Conservation (phyloP, 2,113 vertebrate genomes). For the Pangasianodon hypophthalmus region DNA sequence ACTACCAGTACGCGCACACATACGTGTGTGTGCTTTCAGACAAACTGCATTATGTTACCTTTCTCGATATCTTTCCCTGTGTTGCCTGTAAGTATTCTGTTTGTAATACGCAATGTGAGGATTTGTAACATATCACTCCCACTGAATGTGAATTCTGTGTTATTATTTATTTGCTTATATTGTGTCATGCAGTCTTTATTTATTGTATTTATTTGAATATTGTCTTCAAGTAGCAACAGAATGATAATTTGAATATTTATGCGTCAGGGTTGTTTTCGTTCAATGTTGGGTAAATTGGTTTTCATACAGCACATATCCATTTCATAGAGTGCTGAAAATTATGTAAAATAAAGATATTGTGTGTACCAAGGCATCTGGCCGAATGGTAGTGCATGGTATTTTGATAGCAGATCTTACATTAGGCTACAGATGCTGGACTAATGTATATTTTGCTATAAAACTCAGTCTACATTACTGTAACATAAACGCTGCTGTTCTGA, state of each 20-base stretch:
- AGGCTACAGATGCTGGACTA: not conserved
- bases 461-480: not conserved
- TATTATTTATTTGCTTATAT: conserved; percentile 56
- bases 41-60: conserved; percentile 59
- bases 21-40: conserved; percentile 37
- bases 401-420: conserved; percentile 12
- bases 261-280: not conserved
- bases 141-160: conserved; percentile 65
- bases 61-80: conserved; percentile 43
- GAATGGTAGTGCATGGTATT: conserved; percentile 15
- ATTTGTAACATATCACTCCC: conserved; percentile 49
- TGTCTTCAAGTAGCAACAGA: conserved; percentile 17
- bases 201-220: conserved; percentile 42
- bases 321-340: conserved; percentile 14
- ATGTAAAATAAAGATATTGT: conserved; percentile 7
- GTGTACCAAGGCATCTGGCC: not conserved
- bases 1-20: conserved; percentile 13
- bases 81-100: conserved; percentile 41
- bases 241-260: conserved; percentile 18
- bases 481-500: conserved; percentile 1
- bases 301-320: conserved; percentile 23
- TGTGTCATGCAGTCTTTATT: conserved; percentile 56
- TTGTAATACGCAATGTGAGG: conserved; percentile 27
- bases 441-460: not conserved
- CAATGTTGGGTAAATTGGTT: conserved; percentile 4